Evolutionary conservation across 2,113 vertebrate genomes (phyloP).

Genomic region (Cranoglanis bouderius): DNA sequence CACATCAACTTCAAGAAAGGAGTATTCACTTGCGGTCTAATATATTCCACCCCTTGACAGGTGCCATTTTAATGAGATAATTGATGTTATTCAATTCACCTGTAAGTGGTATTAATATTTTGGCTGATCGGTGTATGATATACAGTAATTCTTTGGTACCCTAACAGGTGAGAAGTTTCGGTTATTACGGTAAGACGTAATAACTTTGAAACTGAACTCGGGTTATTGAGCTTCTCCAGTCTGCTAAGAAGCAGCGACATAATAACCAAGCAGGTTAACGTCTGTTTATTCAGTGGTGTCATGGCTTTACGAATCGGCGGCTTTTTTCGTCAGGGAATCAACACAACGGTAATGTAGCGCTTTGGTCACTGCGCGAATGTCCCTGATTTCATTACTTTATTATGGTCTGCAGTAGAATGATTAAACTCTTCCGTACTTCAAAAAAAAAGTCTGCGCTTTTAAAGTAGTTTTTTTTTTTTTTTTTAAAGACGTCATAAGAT

Average conservation of each 20-base stretch:
- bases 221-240: neutral
- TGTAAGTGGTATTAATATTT: too few relatives aligned
- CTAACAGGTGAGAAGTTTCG: neutral
- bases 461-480: neutral
- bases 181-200: conserved; percentile 38
- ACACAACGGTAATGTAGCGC: conserved; percentile 19
- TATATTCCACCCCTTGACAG: too few relatives aligned
- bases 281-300: neutral
- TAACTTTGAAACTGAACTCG: neutral
- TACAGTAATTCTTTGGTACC: neutral
- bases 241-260: neutral
- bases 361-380: neutral
- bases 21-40: too few relatives aligned
- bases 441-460: neutral
- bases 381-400: neutral
- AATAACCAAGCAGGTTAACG: neutral
- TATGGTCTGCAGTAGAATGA: neutral
- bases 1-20: too few relatives aligned
- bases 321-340: neutral
- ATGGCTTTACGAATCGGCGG: conserved; percentile 31
- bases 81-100: too few relatives aligned
- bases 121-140: too few relatives aligned
- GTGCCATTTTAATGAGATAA: too few relatives aligned
- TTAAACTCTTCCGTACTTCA: neutral
- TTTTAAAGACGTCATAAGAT: neutral